phyloP scores from a whole-genome alignment of 2,888 invertebrate species.

The Phoenoteleia sp. region DNA sequence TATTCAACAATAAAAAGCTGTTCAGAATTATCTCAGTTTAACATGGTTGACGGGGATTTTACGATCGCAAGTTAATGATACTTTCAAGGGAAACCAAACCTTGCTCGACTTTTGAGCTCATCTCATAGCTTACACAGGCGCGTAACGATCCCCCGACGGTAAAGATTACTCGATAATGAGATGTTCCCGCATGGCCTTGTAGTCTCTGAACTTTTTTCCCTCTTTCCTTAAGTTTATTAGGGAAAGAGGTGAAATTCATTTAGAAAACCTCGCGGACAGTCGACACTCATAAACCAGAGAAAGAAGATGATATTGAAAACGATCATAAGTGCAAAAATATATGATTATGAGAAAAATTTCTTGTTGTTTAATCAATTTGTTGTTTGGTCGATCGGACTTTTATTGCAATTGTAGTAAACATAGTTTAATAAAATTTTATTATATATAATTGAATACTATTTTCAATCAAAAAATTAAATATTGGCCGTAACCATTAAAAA shows the following conservation, averaged over 20 bases:
- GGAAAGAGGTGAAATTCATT: slow-evolving; percentile 38
- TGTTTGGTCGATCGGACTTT: too few relatives aligned
- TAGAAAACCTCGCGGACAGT: slow-evolving; percentile 49
- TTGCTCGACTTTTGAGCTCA: slow-evolving; percentile 59
- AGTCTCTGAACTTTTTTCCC: slow-evolving; percentile 16
- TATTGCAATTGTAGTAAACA: too few relatives aligned
- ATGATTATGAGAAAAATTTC: slow-evolving; percentile 44
- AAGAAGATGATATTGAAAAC: slow-evolving; percentile 52
- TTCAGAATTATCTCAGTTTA: slow-evolving; percentile 35
- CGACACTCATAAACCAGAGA: slow-evolving; percentile 44
- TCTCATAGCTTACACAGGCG: slow-evolving; percentile 16
- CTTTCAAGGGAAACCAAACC: slow-evolving; percentile 51
- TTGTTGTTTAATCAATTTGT: too few relatives aligned
- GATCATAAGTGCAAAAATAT: slow-evolving; percentile 5
- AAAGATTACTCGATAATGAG: slow-evolving; percentile 35
- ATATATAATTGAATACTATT: too few relatives aligned
- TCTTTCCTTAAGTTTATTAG: not conserved
- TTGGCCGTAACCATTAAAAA: too few relatives aligned
- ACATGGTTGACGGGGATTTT: slow-evolving; percentile 42
- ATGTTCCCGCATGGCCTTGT: slow-evolving; percentile 28
- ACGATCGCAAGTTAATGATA: slow-evolving; percentile 54
- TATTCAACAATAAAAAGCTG: slow-evolving; percentile 24
- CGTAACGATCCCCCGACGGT: slow-evolving; percentile 1
- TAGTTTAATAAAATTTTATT: too few relatives aligned
- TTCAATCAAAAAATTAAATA: too few relatives aligned